Evolutionary conservation across 1,140 invertebrate species (phyloP).

Genomic region (Magallana angulata): DNA sequence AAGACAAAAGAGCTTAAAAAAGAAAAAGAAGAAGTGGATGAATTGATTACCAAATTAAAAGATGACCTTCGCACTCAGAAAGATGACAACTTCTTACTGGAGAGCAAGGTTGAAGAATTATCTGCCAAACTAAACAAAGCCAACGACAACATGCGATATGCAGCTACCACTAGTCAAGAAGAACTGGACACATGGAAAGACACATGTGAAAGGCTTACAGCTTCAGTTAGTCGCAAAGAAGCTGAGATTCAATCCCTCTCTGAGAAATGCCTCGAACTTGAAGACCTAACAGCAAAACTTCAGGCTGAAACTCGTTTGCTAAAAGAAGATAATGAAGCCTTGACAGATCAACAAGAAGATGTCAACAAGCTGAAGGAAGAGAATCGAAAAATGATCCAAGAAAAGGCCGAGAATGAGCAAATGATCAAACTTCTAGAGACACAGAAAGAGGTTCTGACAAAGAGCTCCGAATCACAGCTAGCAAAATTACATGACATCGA

Average conservation of each 20-base stretch:
- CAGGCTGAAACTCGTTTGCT: constrained; percentile 64
- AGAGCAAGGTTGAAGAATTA: constrained; percentile 22
- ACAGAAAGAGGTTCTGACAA: constrained; percentile 74
- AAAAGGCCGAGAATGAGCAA: constrained; percentile 77
- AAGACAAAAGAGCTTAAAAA: constrained; percentile 63
- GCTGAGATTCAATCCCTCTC: constrained; percentile 71
- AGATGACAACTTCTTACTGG: constrained; percentile 25
- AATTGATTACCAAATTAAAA: constrained; percentile 65
- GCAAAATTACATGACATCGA: constrained; percentile 70
- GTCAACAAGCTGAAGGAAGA: constrained; percentile 70
- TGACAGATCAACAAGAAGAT: constrained; percentile 67
- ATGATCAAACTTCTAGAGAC: constrained; percentile 75
- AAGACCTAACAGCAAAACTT: constrained; percentile 63
- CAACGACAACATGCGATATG: constrained; percentile 68
- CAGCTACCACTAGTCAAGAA: constrained; percentile 60
- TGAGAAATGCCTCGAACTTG: constrained; percentile 69
- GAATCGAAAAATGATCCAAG: constrained; percentile 71
- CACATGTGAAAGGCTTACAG: constrained; percentile 73
- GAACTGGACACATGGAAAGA: constrained; percentile 73
- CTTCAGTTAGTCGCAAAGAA: constrained; percentile 71
- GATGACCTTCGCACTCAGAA: constrained; percentile 53
- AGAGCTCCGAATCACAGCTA: constrained; percentile 69
- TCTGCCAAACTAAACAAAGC: constrained; percentile 71
- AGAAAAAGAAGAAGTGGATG: constrained; percentile 70
- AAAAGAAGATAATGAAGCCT: constrained; percentile 67